These are phyloP conservation scores for Phymatocera aterrima DNA, from an alignment of 2,888 invertebrate genomes.

Conservation along the genomic window DNA sequence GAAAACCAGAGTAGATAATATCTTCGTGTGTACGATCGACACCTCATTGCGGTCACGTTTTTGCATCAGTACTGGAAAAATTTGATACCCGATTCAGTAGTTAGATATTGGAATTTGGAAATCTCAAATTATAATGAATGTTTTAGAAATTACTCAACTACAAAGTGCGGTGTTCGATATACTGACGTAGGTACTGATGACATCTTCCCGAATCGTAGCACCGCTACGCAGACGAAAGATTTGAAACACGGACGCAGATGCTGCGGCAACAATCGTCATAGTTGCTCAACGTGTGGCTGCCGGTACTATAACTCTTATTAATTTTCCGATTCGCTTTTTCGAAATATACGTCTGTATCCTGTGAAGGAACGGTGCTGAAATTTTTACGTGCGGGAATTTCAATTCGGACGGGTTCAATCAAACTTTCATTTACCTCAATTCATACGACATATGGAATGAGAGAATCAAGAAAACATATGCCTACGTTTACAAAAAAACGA, in stretches of 20 bases:
- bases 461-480: too few relatives aligned
- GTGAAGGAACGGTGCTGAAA: too few relatives aligned
- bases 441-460: background rate
- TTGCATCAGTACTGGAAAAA: too few relatives aligned
- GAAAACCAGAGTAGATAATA: background rate
- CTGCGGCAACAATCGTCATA: background rate
- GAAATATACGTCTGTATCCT: too few relatives aligned
- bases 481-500: background rate
- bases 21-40: too few relatives aligned
- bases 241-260: background rate
- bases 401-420: too few relatives aligned
- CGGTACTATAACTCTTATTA: slow-evolving; percentile 10
- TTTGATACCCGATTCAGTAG: too few relatives aligned
- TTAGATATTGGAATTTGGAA: background rate
- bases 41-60: too few relatives aligned
- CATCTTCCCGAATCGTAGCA: background rate
- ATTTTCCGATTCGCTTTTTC: background rate
- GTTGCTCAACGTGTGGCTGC: slow-evolving; percentile 1
- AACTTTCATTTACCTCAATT: background rate
- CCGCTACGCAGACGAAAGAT: background rate
- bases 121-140: background rate
- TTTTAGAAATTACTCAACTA: slow-evolving; percentile 12
- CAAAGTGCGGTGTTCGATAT: background rate
- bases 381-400: too few relatives aligned
- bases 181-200: slow-evolving; percentile 11